phyloP scores from a whole-genome alignment of 1,140 invertebrate genomes.

The Anadara kagoshimensis region DNA sequence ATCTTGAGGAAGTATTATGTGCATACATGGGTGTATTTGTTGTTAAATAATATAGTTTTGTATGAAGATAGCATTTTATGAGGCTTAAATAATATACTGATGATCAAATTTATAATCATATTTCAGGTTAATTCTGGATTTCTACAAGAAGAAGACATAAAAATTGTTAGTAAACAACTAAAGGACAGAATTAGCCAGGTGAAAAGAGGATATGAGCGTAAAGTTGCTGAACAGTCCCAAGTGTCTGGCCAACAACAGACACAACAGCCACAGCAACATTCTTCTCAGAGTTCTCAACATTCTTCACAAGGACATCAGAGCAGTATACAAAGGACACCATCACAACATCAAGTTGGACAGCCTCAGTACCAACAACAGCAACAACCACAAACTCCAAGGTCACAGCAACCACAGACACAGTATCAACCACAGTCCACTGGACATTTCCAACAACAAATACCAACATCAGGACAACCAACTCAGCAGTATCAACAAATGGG shows the following conservation, averaged over 20 bases:
- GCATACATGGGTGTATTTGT: too few species aligned
- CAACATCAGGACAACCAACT: too few species aligned
- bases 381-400: conserved; percentile 4
- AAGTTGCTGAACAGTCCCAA: conserved; percentile 65
- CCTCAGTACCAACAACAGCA: conserved; percentile 23
- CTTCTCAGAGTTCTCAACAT: neutral
- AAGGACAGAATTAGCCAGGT: conserved; percentile 83
- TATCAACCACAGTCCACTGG: too few species aligned
- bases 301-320: conserved; percentile 21
- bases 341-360: neutral
- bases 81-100: neutral
- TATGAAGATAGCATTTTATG: too few species aligned
- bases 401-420: too few species aligned
- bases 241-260: conserved; percentile 33
- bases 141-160: conserved; percentile 80
- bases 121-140: conserved; percentile 70
- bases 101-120: neutral
- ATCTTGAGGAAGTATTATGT: too few species aligned
- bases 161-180: conserved; percentile 90
- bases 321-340: neutral
- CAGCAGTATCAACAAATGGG: too few species aligned
- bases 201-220: conserved; percentile 70
- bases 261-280: neutral
- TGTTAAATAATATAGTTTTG: too few species aligned
- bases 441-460: too few species aligned